Conservation (phyloP, 1,140 invertebrate genomes). For the Drosophila biarmipes region DNA sequence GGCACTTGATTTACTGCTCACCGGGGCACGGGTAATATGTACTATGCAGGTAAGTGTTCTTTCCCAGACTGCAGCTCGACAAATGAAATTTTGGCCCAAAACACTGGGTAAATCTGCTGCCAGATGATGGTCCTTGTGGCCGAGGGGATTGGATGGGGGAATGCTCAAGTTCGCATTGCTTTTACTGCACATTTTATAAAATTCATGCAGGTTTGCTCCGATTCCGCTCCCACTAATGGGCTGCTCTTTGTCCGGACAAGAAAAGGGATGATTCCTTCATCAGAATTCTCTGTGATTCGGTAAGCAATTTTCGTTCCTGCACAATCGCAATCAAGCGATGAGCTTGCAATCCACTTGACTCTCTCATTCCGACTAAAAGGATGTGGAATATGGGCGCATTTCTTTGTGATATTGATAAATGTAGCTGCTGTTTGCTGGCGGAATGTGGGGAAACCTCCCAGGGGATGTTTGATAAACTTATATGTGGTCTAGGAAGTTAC, state of each 20-base stretch:
- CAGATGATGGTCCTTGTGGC: constrained; percentile 45
- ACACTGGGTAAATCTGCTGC: constrained; percentile 32
- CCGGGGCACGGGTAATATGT: constrained; percentile 5
- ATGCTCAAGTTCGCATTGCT: constrained; percentile 8
- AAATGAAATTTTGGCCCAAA: constrained; percentile 62
- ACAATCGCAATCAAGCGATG: constrained; percentile 43
- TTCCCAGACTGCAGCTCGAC: constrained; percentile 22
- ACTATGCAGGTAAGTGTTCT: constrained; percentile 18
- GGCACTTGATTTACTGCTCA: constrained; percentile 58
- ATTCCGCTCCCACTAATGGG: constrained; percentile 25
- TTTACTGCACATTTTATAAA: constrained; percentile 53
- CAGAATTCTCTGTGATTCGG: constrained; percentile 27
- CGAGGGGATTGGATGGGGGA: background rate
- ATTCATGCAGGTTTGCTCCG: constrained; percentile 49
- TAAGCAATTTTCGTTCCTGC: constrained; percentile 25
- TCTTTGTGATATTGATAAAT: constrained; percentile 13
- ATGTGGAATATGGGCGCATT: constrained; percentile 17
- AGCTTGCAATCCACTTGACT: constrained; percentile 34
- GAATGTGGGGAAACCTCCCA: background rate
- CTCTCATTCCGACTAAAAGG: constrained; percentile 2
- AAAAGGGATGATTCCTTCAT: constrained; percentile 44
- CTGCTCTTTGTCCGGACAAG: constrained; percentile 37
- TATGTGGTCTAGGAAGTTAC: background rate
- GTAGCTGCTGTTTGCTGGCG: background rate
- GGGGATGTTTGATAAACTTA: background rate